Conservation (phyloP, 92 coral and sea anemone genomes). For the Zoanthus solanderi region DNA sequence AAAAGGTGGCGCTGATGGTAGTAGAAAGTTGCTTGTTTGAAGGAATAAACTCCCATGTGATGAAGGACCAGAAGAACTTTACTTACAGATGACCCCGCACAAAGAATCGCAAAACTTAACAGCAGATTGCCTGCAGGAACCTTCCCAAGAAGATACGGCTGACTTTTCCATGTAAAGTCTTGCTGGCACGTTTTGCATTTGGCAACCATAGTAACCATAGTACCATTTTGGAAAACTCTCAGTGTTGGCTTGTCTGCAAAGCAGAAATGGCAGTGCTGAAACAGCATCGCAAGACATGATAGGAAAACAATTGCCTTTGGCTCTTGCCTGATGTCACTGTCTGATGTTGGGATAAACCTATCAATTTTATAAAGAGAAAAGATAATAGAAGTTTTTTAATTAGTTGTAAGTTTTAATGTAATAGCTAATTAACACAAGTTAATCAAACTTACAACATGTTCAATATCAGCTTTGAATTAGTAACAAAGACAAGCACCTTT, state of each 20-base stretch:
- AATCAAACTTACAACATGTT: background rate
- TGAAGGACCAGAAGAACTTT: conserved; percentile 64
- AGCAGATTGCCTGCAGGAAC: conserved; percentile 68
- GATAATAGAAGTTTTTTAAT: background rate
- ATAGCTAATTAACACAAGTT: background rate
- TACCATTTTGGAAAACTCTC: conserved; percentile 63
- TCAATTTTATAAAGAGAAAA: conserved; percentile 17
- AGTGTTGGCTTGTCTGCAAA: conserved; percentile 58
- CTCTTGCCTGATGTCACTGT: conserved; percentile 3
- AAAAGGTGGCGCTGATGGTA: conserved; percentile 62
- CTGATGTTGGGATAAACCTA: conserved; percentile 25
- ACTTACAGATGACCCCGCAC: conserved; percentile 71
- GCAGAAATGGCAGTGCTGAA: conserved; percentile 74
- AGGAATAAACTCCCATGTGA: conserved; percentile 64
- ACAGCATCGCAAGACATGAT: conserved; percentile 56
- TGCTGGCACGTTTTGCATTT: conserved; percentile 59
- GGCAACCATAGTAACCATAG: conserved; percentile 55
- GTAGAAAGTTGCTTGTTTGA: conserved; percentile 38
- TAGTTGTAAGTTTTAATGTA: conserved; percentile 1
- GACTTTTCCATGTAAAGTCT: conserved; percentile 65
- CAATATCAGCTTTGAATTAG: conserved; percentile 14
- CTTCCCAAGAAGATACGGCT: conserved; percentile 65
- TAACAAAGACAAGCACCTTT: conserved; percentile 19
- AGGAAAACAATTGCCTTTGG: conserved; percentile 57
- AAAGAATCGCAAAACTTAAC: conserved; percentile 67